Conservation (phyloP, 2,888 invertebrate species). For the Pristionchus japonicus region DNA sequence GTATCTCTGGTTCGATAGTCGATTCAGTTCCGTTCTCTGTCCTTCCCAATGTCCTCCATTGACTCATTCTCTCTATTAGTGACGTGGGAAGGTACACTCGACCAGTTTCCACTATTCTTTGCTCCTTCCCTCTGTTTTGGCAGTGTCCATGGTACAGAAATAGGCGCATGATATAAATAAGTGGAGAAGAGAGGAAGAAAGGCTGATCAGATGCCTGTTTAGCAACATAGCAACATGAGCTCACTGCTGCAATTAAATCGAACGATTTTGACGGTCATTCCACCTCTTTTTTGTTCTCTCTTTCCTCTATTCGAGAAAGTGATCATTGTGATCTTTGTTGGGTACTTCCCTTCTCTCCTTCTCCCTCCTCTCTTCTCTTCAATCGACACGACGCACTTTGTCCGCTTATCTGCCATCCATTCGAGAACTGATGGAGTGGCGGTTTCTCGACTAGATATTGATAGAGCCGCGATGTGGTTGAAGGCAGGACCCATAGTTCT, state of each 20-base stretch:
- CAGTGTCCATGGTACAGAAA: background rate
- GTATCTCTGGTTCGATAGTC: too few species aligned
- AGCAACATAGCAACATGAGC: background rate
- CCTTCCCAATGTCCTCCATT: background rate
- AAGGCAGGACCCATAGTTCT: too few species aligned
- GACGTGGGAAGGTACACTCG: background rate
- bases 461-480: too few species aligned
- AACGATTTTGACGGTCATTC: background rate
- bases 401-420: background rate
- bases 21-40: background rate
- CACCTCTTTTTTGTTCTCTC: background rate
- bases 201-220: too few species aligned
- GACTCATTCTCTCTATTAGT: background rate
- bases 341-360: background rate
- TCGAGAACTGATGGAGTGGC: background rate
- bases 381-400: background rate
- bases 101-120: background rate
- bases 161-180: background rate
- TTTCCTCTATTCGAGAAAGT: background rate
- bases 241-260: background rate
- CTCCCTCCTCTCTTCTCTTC: background rate
- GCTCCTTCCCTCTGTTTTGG: background rate
- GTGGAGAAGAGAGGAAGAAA: too few species aligned
- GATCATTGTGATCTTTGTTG: background rate
- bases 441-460: background rate